Evolutionary conservation across 2,888 invertebrate genomes (phyloP), one percentile per base, ranked within the genome.

Genomic region (Drosophila mayaguana): DNA sequence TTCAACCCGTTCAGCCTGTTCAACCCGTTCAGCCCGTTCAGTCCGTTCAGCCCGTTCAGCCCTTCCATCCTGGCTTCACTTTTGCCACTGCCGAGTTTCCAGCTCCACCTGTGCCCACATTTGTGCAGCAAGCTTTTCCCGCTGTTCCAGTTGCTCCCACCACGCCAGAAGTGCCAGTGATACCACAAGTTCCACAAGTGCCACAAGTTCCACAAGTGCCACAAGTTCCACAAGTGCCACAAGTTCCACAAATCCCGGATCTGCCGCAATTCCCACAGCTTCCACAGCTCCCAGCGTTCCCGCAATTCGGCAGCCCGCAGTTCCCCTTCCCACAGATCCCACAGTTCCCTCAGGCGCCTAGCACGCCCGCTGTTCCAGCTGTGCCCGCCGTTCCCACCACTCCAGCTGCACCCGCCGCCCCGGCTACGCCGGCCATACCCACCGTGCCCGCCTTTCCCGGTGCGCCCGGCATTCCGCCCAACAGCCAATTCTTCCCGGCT

Each of bases 401-500:
- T 45, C 40, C 75, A 12, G 1, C 57, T 3, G 40, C 40, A 1
- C 40, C 88, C 42, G 11, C 78, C 16, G 54, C 43, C 57, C 45
- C 85, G 2, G 34, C 69, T 9, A 40, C 43, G 1, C 73, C 80
- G 2, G 53, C 64, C 1, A 42, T 43, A 25, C 73, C 75, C 18
- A 25, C 78, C 1, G 46, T 18, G 20, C 57, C 69, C 43, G 25
- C 70, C 34, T 34, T 53, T 25, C 72, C 71, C 9, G 50, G 42
- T 4, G 50, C 36, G 55, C 79, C 38, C 45, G 78, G 16, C 61
- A 72, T 16, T 56, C 78, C 56, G 50, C 81, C 51, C 64, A 88
- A 56, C 56, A 76, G 50, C 20, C 83, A 82, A 45, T 75, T 89
- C 76, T 85, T 88, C 42, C 89, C 91, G 0, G 75, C 87, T 4